These are phyloP conservation scores for Grus americana DNA, from an alignment of 2,113 vertebrate species.

Conservation along the genomic window DNA sequence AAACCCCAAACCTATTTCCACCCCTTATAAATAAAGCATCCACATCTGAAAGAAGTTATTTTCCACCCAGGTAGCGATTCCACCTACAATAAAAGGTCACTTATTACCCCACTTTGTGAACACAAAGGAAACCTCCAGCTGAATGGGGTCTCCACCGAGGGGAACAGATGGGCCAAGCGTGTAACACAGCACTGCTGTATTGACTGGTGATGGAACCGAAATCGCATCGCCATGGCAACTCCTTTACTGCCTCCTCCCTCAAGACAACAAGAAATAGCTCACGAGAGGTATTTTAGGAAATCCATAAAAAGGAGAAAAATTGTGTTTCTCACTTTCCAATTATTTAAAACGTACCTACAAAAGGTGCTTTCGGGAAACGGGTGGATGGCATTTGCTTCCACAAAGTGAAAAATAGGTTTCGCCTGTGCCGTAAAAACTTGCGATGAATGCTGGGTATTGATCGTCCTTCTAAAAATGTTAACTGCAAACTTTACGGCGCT, in stretches of 20 bases:
- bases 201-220: constrained; percentile 52
- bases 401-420: background rate
- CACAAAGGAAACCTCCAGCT: constrained; percentile 51
- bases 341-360: constrained; percentile 18
- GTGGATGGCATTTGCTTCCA: background rate
- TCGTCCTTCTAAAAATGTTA: background rate
- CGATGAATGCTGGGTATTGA: background rate
- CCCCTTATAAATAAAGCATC: background rate
- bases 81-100: constrained; percentile 12
- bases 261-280: constrained; percentile 46
- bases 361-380: background rate
- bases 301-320: background rate
- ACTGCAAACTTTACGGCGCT: constrained; percentile 2
- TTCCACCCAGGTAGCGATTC: background rate
- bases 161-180: constrained; percentile 55
- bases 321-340: background rate
- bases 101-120: constrained; percentile 3
- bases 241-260: constrained; percentile 32
- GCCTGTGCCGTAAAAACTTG: background rate
- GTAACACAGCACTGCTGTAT: background rate
- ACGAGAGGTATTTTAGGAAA: constrained; percentile 56
- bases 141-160: constrained; percentile 41
- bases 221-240: constrained; percentile 39
- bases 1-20: background rate
- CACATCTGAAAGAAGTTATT: background rate